Evolutionary conservation across 2,888 invertebrate species (phyloP).

Genomic region (Monopis laevigella): DNA sequence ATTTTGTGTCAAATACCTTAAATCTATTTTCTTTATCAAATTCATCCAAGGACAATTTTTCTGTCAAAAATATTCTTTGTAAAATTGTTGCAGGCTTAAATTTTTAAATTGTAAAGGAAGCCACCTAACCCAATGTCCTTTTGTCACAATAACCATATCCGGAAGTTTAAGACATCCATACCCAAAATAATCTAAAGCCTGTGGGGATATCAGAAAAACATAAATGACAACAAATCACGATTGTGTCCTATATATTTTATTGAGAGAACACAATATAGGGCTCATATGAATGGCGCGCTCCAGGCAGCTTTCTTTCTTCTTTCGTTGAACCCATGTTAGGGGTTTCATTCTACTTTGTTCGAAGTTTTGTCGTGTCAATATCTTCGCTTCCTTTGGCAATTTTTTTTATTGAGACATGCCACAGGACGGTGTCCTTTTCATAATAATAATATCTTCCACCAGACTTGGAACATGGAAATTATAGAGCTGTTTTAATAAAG

Average conservation of each 20-base stretch:
- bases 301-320: constrained; percentile 27
- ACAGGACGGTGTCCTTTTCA: constrained; percentile 17
- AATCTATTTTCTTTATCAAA: too few relatives aligned
- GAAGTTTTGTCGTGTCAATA: constrained; percentile 22
- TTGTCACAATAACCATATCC: not conserved
- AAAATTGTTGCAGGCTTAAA: too few relatives aligned
- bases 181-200: constrained; percentile 4
- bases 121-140: too few relatives aligned
- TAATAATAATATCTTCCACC: constrained; percentile 21
- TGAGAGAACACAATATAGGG: constrained; percentile 16
- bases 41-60: too few relatives aligned
- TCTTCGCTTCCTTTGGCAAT: constrained; percentile 27
- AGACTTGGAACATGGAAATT: not conserved
- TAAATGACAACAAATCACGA: constrained; percentile 54
- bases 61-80: too few relatives aligned
- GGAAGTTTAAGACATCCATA: constrained; percentile 3
- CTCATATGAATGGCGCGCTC: constrained; percentile 15
- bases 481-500: constrained; percentile 3
- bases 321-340: constrained; percentile 28
- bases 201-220: constrained; percentile 18
- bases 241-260: constrained; percentile 29
- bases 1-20: too few relatives aligned
- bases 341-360: constrained; percentile 25
- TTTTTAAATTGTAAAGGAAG: too few relatives aligned
- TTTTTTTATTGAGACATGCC: constrained; percentile 17